A percentile compares a stretch with the other conserved stretches of the same genome.
These are phyloP conservation scores for Amphibalanus amphitrite DNA, from an alignment of 1,140 invertebrate species.

Conservation along the genomic window DNA sequence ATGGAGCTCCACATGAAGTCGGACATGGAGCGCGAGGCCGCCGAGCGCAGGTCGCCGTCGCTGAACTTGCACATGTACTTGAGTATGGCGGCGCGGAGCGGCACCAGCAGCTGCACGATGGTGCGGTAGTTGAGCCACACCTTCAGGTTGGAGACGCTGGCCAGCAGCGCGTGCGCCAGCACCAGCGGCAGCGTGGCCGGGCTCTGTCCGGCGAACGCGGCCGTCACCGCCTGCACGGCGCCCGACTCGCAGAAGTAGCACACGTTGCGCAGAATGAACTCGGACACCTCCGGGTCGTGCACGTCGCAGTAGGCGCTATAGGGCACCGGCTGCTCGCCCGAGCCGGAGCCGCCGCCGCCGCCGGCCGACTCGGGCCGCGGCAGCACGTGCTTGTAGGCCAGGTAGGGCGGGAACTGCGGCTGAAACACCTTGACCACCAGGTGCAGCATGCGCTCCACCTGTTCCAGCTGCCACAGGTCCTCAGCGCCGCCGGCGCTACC, in stretches of 20 bases:
- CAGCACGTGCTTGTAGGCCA: conserved; percentile 51
- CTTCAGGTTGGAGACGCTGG: conserved; percentile 76
- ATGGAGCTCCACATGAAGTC: conserved; percentile 89
- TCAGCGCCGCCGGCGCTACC: not conserved
- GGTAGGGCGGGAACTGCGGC: conserved; percentile 77
- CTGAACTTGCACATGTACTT: conserved; percentile 82
- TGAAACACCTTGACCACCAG: conserved; percentile 63
- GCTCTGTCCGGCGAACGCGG: conserved; percentile 34
- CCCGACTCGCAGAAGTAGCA: conserved; percentile 70
- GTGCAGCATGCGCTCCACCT: conserved; percentile 56
- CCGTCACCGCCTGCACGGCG: conserved; percentile 64
- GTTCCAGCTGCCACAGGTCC: conserved; percentile 43
- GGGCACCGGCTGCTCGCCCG: conserved; percentile 49
- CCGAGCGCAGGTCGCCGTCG: conserved; percentile 71
- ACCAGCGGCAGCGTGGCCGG: conserved; percentile 57
- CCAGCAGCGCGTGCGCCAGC: conserved; percentile 76
- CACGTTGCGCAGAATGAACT: conserved; percentile 71
- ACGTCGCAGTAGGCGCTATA: conserved; percentile 54
- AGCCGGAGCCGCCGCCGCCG: conserved; percentile 55
- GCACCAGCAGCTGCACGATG: conserved; percentile 69
- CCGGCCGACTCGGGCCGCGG: conserved; percentile 34
- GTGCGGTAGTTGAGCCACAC: conserved; percentile 85
- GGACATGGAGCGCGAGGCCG: conserved; percentile 65
- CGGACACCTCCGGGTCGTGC: conserved; percentile 78
- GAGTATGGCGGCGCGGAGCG: conserved; percentile 62